phyloP scores from a whole-genome alignment of 2,113 vertebrate species.

The Struthio camelus region DNA sequence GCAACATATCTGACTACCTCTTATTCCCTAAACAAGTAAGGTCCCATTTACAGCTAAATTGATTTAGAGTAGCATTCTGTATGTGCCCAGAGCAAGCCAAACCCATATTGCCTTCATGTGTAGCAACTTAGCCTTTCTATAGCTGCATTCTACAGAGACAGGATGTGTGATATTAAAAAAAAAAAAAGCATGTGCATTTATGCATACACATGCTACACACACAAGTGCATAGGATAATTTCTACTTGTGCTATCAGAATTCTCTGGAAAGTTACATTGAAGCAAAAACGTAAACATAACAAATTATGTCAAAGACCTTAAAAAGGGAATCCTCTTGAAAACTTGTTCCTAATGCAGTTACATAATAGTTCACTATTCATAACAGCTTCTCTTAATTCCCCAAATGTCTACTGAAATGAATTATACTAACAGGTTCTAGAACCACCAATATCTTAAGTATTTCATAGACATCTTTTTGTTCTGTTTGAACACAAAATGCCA shows the following conservation, averaged over 20 bases:
- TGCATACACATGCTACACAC: background rate
- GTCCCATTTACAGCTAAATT: background rate
- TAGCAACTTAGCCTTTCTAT: background rate
- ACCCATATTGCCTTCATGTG: background rate
- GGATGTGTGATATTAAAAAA: background rate
- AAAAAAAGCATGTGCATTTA: background rate
- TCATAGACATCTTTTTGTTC: background rate
- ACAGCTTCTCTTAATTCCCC: constrained; percentile 2
- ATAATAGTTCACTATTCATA: background rate
- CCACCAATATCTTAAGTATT: background rate
- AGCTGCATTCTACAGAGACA: background rate
- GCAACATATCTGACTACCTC: background rate
- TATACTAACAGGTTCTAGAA: constrained; percentile 39
- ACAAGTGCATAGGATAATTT: background rate
- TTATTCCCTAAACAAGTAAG: background rate
- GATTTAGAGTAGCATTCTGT: background rate
- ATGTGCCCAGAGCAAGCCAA: background rate
- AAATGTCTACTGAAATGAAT: constrained; percentile 7
- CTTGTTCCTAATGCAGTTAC: no score
- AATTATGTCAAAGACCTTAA: background rate
- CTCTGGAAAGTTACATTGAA: background rate
- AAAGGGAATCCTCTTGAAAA: constrained; percentile 6
- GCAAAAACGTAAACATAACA: background rate
- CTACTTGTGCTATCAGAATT: background rate
- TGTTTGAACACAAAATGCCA: constrained; percentile 25